Evolutionary conservation across 2,113 vertebrate genomes (phyloP), one percentile per base, ranked within the genome.

Genomic region (Cryptomyrus ogoouensis): DNA sequence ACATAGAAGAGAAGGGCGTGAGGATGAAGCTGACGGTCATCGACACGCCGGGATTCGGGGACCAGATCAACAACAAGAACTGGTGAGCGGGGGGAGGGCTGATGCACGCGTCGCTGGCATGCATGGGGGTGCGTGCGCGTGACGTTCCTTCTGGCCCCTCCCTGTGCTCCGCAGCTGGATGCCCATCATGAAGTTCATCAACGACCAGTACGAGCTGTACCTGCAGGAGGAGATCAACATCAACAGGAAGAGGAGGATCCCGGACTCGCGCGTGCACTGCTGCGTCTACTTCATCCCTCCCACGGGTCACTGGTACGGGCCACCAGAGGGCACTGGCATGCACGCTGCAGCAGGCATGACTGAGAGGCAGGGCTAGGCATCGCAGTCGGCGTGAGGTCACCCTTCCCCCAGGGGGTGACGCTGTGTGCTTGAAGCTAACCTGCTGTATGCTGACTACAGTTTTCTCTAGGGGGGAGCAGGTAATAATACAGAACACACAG

Each of bases 51-150:
- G 98, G 98, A 46, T 99, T 99, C 62, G 98, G 98, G 91, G 98
- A 99, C 94, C 98, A 99, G 93, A 99, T 99, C 96, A 99, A 99
- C 95, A 99, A 99, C 0, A 98, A 99, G 95, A 98, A 99, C 95
- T 99, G 98, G 98, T 99, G 92, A 97, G 98, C 99, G 91, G 97
- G n/a, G 10, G 10, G 62, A 12, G 97, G 47, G 17, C 27, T 74
- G 47, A 27, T 27, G n/a, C 24, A 19, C 35, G 44, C 44, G 62
- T 24, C 39, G 5, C 77, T 8, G n/a, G 80, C 39, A 39, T 27
- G 46, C 27, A 24, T 5, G n/a, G 44, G 5, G 17, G 35, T 87
- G 21, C 6, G 17, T 58, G 83, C 3, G 39, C 49, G 3, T 89
- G 84, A 70, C 53, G 74, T n/a, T 66, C 42, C 27, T 83, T 89